Conservation (phyloP, 2,797 vertebrate genomes). For the Danio tinwini region DNA sequence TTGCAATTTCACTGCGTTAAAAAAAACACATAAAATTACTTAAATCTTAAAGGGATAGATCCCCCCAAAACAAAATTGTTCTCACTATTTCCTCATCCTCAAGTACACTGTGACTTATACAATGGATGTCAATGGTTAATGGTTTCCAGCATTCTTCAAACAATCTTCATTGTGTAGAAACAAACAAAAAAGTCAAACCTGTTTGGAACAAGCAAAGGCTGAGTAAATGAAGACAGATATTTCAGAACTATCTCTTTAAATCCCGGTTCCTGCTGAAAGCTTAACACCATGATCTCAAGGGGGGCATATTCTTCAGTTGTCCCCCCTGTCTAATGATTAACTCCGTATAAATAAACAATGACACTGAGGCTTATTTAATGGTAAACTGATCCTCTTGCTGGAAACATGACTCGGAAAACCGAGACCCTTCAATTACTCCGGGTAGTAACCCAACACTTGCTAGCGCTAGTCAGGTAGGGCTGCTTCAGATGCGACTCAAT, state of each 20-base stretch:
- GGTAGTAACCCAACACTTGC: slow-evolving; percentile 29
- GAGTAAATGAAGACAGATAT: no score
- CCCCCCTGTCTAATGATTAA: slow-evolving; percentile 73
- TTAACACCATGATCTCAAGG: slow-evolving; percentile 67
- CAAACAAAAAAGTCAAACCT: no score
- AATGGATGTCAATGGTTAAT: no score
- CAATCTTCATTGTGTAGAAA: no score
- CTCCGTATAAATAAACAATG: slow-evolving; percentile 76
- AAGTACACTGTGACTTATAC: no score
- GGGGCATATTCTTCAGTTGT: slow-evolving; percentile 65
- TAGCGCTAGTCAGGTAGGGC: slow-evolving; percentile 59
- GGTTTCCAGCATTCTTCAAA: no score
- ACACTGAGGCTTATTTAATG: slow-evolving; percentile 73
- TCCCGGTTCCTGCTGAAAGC: slow-evolving; percentile 56
- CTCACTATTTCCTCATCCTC: no score
- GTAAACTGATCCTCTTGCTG: slow-evolving; percentile 68
- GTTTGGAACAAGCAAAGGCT: no score
- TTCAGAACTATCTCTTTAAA: no score
- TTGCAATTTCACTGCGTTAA: neutral
- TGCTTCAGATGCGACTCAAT: slow-evolving; percentile 64
- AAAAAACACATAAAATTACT: slow-evolving; percentile 53
- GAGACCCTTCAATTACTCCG: slow-evolving; percentile 54
- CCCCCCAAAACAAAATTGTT: no score
- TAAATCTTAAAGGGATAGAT: slow-evolving; percentile 10
- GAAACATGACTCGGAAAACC: slow-evolving; percentile 72